These are phyloP conservation scores for Amniataba percoides DNA, from an alignment of 2,797 vertebrate genomes.

Conservation along the genomic window DNA sequence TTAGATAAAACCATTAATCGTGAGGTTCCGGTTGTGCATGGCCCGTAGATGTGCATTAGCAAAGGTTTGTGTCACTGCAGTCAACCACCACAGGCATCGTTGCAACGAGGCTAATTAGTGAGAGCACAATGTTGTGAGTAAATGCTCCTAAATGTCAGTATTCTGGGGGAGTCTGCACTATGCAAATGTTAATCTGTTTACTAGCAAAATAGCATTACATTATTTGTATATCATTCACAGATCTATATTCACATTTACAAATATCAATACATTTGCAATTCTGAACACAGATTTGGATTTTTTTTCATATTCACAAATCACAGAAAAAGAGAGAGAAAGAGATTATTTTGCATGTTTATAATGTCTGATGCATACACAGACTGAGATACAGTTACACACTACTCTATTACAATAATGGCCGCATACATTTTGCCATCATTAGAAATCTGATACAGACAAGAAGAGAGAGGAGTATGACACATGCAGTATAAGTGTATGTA, in stretches of 20 bases:
- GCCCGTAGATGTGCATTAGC: neutral
- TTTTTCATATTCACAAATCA: no score
- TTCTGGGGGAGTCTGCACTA: neutral
- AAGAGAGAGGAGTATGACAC: neutral
- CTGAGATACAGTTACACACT: no score
- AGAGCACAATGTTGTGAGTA: neutral
- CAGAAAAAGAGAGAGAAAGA: no score
- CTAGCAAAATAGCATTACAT: neutral
- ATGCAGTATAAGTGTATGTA: no score
- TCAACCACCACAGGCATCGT: constrained; percentile 4
- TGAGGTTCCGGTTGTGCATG: constrained; percentile 3
- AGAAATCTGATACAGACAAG: neutral
- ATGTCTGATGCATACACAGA: no score
- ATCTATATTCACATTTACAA: no score
- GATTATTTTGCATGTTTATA: no score
- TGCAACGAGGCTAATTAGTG: constrained; percentile 8
- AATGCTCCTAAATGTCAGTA: constrained; percentile 12
- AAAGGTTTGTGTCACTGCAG: constrained; percentile 16
- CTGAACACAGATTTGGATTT: no score
- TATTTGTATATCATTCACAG: no score
- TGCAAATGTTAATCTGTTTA: neutral
- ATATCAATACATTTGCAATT: no score
- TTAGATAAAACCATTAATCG: constrained; percentile 20
- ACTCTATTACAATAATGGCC: no score
- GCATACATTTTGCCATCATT: constrained; percentile 6